Conservation (phyloP, 2,888 invertebrate genomes). For the Serrognathus titanus region DNA sequence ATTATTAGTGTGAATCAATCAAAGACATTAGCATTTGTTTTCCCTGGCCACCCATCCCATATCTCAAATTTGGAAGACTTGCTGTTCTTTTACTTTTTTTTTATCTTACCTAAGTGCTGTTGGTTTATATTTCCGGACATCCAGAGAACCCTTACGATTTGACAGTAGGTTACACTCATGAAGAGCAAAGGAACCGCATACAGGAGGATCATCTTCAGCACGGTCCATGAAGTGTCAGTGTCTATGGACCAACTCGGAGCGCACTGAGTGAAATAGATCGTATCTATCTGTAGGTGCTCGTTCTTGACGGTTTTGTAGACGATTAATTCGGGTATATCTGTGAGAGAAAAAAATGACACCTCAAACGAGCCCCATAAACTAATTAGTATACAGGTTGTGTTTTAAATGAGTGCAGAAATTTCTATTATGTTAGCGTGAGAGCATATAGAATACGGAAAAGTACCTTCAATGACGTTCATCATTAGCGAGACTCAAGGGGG, state of each 20-base stretch:
- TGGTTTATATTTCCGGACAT: slow-evolving; percentile 74
- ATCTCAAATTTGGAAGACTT: background rate
- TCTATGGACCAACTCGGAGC: slow-evolving; percentile 66
- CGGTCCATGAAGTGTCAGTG: slow-evolving; percentile 67
- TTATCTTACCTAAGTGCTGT: slow-evolving; percentile 48
- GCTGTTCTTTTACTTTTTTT: background rate
- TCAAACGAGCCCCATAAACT: too few species aligned
- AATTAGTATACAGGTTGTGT: too few species aligned
- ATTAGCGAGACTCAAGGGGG: too few species aligned
- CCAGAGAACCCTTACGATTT: slow-evolving; percentile 82
- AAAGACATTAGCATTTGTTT: too few species aligned
- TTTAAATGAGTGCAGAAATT: too few species aligned
- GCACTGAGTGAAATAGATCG: slow-evolving; percentile 61
- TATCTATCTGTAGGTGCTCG: slow-evolving; percentile 44
- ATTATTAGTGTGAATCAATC: too few species aligned
- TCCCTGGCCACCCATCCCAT: background rate
- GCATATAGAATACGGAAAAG: too few species aligned
- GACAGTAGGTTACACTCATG: slow-evolving; percentile 81
- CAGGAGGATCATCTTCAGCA: slow-evolving; percentile 67
- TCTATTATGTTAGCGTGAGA: too few species aligned
- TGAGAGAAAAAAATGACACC: slow-evolving; percentile 27
- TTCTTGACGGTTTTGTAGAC: slow-evolving; percentile 62
- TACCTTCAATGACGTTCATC: too few species aligned
- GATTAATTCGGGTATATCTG: slow-evolving; percentile 77
- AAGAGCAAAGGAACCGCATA: slow-evolving; percentile 77